Evolutionary conservation across 2,797 vertebrate species (phyloP).

Genomic region (Epinephelus coioides): DNA sequence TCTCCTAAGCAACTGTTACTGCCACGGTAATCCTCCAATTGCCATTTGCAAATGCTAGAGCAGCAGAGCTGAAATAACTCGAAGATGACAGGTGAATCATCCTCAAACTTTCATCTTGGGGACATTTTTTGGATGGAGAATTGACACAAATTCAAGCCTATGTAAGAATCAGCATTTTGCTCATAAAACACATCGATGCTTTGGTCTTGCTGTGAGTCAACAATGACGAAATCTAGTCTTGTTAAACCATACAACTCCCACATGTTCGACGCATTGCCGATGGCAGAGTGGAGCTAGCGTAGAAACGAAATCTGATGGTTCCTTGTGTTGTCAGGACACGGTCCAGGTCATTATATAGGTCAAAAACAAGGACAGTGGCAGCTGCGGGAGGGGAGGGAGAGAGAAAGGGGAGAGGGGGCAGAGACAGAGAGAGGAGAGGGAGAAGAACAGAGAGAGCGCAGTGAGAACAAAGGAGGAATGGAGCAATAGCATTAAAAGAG

Average conservation of each 20-base stretch:
- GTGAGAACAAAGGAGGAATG: constrained; percentile 47
- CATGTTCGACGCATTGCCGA: constrained; percentile 19
- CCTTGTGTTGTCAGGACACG: constrained; percentile 56
- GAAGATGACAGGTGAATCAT: constrained; percentile 31
- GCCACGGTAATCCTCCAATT: constrained; percentile 12
- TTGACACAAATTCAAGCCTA: constrained; percentile 22
- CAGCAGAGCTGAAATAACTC: constrained; percentile 30
- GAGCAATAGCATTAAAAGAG: constrained; percentile 56
- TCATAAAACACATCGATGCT: constrained; percentile 17
- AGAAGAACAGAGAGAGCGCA: constrained; percentile 17
- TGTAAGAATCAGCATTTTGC: constrained; percentile 25
- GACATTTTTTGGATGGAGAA: constrained; percentile 24
- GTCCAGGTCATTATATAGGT: constrained; percentile 72
- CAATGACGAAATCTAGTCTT: constrained; percentile 35
- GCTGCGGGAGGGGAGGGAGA: constrained; percentile 41
- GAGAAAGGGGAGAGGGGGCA: constrained; percentile 12
- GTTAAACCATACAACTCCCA: constrained; percentile 43
- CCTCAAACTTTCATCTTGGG: constrained; percentile 25
- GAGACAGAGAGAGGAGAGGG: constrained; percentile 18
- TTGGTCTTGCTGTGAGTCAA: constrained; percentile 38
- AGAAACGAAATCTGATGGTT: constrained; percentile 46
- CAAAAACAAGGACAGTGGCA: constrained; percentile 68
- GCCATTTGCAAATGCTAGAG: constrained; percentile 46
- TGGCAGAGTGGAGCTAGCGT: constrained; percentile 19
- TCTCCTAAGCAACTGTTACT: constrained; percentile 44